Base-by-base conservation (phyloP, 2,888 invertebrate genomes). In the Clanis bilineata region DNA sequence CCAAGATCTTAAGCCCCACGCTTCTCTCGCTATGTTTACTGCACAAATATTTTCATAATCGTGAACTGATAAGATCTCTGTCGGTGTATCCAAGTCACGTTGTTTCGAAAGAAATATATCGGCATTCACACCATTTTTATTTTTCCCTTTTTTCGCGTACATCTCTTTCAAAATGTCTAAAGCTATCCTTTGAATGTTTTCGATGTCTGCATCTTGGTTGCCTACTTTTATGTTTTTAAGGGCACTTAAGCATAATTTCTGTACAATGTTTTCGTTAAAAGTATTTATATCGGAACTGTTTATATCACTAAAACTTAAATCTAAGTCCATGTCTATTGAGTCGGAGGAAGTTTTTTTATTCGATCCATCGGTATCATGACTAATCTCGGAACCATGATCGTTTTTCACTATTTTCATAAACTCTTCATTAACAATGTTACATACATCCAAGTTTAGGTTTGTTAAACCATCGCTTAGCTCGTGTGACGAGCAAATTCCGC, bases 31-130 rank as follows among this genome's bases (percentile, higher is more conserved):
- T 59, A 95, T 93, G 69, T 94, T 94, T 4, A 94, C 91, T 1
- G 94, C 94, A 74, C 94, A 94, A 65, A 94, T 93, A 73, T 94
- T 95, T 78, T 94, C 94, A 72, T 95, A 95, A 73, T 95, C 94
- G 70, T 94, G 94, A 55, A 94, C 93, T 4, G 94, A 94, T 57
- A 94, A 82, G 21, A 93, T 86, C 74, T 94, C 94, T 43, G 94
- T 91, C n/a, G 93, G 92, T 36, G 93, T 93, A 62, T 93, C 92
- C 54, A 88, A 73, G 72, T 93, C 93, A n/a, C 93, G 85, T 64
- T 85, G 82, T 71, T 88, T 87, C n/a, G 85, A 78, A 15, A 83
- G 74, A 36, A 89, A 74, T 39, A 86, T 67, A 57, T 87, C 85
- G 3, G 75, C 76, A 47, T 73, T 82, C 57, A 83, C 67, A 62